These are phyloP conservation scores for Zygothrica quintamaculata DNA, from an alignment of 2,888 invertebrate species.

Conservation along the genomic window DNA sequence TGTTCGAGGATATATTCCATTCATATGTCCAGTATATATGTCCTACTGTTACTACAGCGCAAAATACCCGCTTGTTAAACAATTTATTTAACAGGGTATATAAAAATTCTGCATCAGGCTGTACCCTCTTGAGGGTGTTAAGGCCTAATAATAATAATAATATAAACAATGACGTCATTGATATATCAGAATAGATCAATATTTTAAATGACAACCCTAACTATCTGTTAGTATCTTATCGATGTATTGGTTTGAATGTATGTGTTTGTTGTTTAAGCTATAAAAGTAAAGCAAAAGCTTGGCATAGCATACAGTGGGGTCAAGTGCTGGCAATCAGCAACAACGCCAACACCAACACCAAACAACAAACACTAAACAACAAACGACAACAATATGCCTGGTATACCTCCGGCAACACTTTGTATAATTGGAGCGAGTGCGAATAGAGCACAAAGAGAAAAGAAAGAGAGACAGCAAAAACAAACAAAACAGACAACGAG, in stretches of 20 bases:
- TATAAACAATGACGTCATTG: not conserved
- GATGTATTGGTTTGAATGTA: constrained; percentile 6
- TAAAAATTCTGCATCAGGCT: too few relatives aligned
- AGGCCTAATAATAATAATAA: too few relatives aligned
- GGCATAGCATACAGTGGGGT: constrained; percentile 30
- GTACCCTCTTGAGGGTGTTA: too few relatives aligned
- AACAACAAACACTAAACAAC: too few relatives aligned
- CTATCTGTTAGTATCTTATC: constrained; percentile 32
- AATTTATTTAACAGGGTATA: too few relatives aligned
- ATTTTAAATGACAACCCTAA: too few relatives aligned
- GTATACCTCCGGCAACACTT: constrained; percentile 62
- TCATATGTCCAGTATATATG: too few relatives aligned
- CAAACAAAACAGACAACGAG: constrained; percentile 8
- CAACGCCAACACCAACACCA: constrained; percentile 22
- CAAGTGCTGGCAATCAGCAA: constrained; percentile 8
- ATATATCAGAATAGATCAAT: not conserved
- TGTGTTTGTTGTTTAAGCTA: constrained; percentile 41
- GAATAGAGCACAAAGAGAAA: constrained; percentile 30
- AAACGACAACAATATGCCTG: constrained; percentile 51
- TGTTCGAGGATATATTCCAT: too few relatives aligned
- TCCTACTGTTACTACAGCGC: too few relatives aligned
- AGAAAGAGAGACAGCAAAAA: constrained; percentile 5
- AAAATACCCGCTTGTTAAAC: too few relatives aligned
- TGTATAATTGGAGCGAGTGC: constrained; percentile 58
- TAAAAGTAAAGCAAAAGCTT: constrained; percentile 47